Conservation (phyloP, 1,140 invertebrate genomes). For the Caenorhabditis latens region DNA sequence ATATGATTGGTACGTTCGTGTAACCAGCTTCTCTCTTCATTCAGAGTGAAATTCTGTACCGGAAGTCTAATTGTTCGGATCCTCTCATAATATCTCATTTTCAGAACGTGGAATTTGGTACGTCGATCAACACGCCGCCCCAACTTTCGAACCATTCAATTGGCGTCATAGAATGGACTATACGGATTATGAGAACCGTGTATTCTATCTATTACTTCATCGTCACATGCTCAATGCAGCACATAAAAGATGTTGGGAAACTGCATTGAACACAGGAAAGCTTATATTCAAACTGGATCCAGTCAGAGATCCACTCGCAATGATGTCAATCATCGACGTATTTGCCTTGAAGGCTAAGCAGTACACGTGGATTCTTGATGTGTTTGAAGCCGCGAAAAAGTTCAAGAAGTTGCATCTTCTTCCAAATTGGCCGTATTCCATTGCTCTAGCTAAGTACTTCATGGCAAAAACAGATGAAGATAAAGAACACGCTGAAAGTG, state of each 20-base stretch:
- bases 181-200: constrained; percentile 57
- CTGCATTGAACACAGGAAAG: constrained; percentile 54
- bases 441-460: constrained; percentile 45
- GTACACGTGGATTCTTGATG: constrained; percentile 41
- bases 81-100: background rate
- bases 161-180: constrained; percentile 53
- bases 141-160: constrained; percentile 38
- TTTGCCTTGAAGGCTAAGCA: constrained; percentile 60
- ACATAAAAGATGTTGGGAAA: constrained; percentile 57
- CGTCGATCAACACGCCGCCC: constrained; percentile 44
- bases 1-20: constrained; percentile 57
- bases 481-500: background rate
- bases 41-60: background rate
- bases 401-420: constrained; percentile 50
- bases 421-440: constrained; percentile 61
- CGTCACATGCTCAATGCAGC: constrained; percentile 55
- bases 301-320: constrained; percentile 40
- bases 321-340: constrained; percentile 43
- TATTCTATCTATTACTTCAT: constrained; percentile 62
- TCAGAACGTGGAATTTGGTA: constrained; percentile 63
- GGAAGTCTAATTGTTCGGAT: background rate
- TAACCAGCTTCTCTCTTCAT: too few relatives aligned
- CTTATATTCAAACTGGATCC: constrained; percentile 59
- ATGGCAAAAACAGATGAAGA: constrained; percentile 45
- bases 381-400: constrained; percentile 15